Evolutionary conservation across 1,140 invertebrate species (phyloP), one percentile per base, ranked within the genome.

Genomic region (Zaprionus kolodkinae): DNA sequence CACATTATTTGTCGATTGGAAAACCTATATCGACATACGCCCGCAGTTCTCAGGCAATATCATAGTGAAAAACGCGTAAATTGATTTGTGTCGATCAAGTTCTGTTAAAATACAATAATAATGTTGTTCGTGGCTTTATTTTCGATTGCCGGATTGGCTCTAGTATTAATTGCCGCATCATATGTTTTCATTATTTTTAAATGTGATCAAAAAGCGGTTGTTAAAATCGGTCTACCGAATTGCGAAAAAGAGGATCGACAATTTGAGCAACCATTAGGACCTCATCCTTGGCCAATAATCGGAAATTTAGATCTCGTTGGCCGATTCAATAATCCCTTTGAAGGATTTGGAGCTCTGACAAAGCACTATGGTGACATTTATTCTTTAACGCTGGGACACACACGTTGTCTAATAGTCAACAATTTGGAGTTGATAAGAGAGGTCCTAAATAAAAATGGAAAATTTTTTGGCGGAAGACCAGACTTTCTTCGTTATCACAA

Each of bases 391-490:
- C 93, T 98, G 56, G 97, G 97, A 0, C 93, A 94, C 1, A 94
- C 94, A 0, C 94, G 94, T 17, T 97, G 96, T 84, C 93, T 97
- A 5, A 95, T 98, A 12, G 95, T 97, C 21, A 97, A 96, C 88
- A 96, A 95, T 77, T 94, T 96, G 79, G 93, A 95, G 3, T 89
- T 95, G 12, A 96, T 97, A 75, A 95, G 95, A 70, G 96, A 97
- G 91, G 96, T 97, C 15, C 94, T 98, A 13, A 95, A 97, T 82
- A 94, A 95, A 68, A 97, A 97, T 91, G 96, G 96, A 40, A 95
- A 95, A 65, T 94, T 95, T 75, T 97, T 98, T 92, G 96, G 96
- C 3, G 96, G 96, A 6, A 93, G 97, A 36, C 97, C 97, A 0
- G 95, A 97, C 89, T 97, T 97, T 91, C 81, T 96, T 35, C 93